phyloP scores from a whole-genome alignment of 2,113 vertebrate species.

The Pongo abelii region DNA sequence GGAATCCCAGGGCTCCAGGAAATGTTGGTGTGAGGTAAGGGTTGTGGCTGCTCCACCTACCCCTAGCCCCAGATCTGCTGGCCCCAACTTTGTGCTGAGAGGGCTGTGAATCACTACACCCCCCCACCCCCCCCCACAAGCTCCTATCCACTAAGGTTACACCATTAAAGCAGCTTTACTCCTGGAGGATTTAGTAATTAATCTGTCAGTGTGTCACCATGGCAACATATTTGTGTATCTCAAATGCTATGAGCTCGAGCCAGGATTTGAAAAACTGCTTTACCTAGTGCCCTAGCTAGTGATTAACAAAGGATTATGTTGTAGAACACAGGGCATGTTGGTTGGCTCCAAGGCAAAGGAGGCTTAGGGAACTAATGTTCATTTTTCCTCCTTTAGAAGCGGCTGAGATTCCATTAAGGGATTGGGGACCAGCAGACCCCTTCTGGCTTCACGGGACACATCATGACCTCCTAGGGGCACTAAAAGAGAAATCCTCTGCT shows the following conservation, averaged over 20 bases:
- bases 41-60: background rate
- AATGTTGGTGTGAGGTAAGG: background rate
- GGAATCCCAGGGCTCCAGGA: background rate
- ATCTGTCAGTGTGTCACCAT: slow-evolving; percentile 41
- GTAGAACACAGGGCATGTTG: background rate
- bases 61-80: background rate
- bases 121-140: background rate
- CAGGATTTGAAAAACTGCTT: slow-evolving; percentile 50
- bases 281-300: background rate
- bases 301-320: slow-evolving; percentile 63
- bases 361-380: background rate
- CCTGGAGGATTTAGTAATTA: slow-evolving; percentile 53
- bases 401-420: background rate
- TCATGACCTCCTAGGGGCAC: background rate
- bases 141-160: background rate
- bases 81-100: background rate
- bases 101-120: background rate
- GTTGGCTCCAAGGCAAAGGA: background rate
- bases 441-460: background rate
- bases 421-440: background rate
- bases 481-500: background rate
- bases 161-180: slow-evolving; percentile 52
- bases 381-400: background rate
- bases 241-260: slow-evolving; percentile 13
- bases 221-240: slow-evolving; percentile 57